These are phyloP conservation scores for Aphis gossypii DNA, from an alignment of 1,140 invertebrate genomes.

Conservation along the genomic window DNA sequence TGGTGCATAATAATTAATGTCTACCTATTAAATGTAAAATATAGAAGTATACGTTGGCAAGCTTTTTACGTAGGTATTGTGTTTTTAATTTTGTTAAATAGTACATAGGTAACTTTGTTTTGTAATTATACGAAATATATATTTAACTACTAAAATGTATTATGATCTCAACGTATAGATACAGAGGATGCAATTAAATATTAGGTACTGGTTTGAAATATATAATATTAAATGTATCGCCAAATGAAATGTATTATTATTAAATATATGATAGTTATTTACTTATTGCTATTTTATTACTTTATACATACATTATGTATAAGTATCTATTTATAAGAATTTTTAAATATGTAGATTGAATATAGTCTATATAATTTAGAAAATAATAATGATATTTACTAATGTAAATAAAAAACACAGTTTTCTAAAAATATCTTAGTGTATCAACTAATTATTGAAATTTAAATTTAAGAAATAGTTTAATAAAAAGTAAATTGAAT, in stretches of 20 bases:
- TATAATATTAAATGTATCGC: background rate
- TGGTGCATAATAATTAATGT: background rate
- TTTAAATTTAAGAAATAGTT: background rate
- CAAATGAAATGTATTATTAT: background rate
- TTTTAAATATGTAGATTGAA: no score
- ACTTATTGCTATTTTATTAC: no score
- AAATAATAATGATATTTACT: no score
- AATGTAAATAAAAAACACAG: background rate
- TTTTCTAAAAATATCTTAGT: background rate
- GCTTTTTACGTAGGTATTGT: background rate
- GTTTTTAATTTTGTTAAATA: background rate
- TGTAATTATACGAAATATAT: background rate
- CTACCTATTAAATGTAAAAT: background rate
- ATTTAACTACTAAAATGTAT: background rate
- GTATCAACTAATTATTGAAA: background rate
- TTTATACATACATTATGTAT: no score
- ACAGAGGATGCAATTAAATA: background rate
- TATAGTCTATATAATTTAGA: no score
- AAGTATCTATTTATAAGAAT: no score
- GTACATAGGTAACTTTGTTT: background rate
- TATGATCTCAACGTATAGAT: background rate
- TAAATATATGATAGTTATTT: no score
- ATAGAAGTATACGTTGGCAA: background rate
- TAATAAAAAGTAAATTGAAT: background rate
- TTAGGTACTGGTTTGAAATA: background rate